Conservation (phyloP, 2,888 invertebrate species). For the Xestobium rufovillosum region DNA sequence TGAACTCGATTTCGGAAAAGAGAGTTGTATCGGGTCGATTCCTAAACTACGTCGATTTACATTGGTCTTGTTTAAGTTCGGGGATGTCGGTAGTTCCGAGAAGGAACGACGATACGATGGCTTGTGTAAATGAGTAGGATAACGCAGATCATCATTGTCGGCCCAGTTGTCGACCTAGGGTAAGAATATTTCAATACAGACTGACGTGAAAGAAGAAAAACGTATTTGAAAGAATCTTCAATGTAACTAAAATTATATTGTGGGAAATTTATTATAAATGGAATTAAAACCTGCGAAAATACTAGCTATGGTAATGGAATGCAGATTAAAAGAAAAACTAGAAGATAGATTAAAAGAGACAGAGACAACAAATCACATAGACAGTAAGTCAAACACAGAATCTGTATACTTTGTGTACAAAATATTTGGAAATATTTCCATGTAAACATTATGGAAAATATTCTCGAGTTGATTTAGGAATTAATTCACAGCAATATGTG, state of each 20-base stretch:
- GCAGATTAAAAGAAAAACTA: no score
- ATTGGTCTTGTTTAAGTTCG: constrained; percentile 33
- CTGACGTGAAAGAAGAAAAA: constrained; percentile 29
- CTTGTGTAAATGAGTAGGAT: constrained; percentile 33
- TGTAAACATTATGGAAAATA: no score
- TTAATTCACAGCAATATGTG: no score
- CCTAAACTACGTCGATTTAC: constrained; percentile 40
- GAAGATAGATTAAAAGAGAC: no score
- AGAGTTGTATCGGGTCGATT: constrained; percentile 31
- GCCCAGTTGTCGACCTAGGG: constrained; percentile 43
- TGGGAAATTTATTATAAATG: no score
- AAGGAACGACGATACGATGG: constrained; percentile 45
- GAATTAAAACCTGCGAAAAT: no score
- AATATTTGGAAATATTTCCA: no score
- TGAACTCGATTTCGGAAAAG: constrained; percentile 39
- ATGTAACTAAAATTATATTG: constrained; percentile 10
- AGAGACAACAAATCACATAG: no score
- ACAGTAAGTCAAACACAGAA: no score
- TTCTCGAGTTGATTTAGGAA: no score
- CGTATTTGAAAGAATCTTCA: constrained; percentile 16
- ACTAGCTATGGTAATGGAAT: no score
- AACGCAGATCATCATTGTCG: constrained; percentile 39
- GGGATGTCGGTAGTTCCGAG: constrained; percentile 41
- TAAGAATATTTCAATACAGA: neutral
- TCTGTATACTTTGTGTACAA: no score